phyloP scores from a whole-genome alignment of 2,113 vertebrate species.

The Marmota monax region DNA sequence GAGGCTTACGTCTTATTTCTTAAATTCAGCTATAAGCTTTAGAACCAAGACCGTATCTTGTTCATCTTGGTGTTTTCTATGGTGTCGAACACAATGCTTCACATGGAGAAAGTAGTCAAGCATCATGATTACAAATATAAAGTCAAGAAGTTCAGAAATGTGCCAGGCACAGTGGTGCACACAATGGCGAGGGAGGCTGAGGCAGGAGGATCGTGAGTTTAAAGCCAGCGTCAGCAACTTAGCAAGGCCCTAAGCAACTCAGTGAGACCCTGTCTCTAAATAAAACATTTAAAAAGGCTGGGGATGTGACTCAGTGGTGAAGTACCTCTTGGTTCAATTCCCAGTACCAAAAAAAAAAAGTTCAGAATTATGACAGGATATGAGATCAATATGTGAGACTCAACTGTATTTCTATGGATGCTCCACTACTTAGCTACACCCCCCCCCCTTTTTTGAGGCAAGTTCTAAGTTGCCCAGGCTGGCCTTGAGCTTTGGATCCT shows the following conservation, averaged over 20 bases:
- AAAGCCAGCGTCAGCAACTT: no score
- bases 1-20: slow-evolving; percentile 44
- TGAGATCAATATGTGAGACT: slow-evolving; percentile 31
- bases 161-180: not conserved
- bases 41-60: not conserved
- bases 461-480: no score
- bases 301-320: no score
- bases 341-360: no score
- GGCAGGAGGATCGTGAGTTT: no score
- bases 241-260: no score
- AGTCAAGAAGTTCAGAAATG: not conserved
- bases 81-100: not conserved
- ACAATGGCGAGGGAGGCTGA: no score
- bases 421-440: not conserved
- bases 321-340: no score
- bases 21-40: slow-evolving; percentile 24
- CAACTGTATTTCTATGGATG: slow-evolving; percentile 19
- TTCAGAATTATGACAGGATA: not conserved
- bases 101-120: slow-evolving; percentile 16
- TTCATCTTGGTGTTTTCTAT: slow-evolving; percentile 58
- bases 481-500: no score
- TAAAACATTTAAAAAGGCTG: no score
- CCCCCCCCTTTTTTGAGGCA: no score
- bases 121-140: slow-evolving; percentile 36
- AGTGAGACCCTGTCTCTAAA: no score